Evolutionary conservation across 2,888 invertebrate species (phyloP), one percentile per base, ranked within the genome.

Genomic region (Mimumesa dahlbomi): DNA sequence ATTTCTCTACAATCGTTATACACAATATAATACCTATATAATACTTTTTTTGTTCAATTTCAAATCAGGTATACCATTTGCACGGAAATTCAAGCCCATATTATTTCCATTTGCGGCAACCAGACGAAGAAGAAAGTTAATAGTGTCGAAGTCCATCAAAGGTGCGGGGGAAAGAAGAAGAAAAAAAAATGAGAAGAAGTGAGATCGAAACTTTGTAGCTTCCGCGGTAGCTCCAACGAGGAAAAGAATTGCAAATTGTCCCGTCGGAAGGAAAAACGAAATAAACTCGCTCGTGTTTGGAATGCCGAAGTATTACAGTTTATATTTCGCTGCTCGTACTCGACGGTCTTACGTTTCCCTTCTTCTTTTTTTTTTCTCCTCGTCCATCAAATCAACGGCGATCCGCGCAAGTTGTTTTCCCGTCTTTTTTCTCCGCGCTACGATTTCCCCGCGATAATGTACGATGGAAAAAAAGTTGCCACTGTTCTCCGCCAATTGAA

Each of bases 331-430:
- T 36, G n/a, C 6, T 14, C 36, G 21, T 31, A 29, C 29, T 21
- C 2, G 21, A 19, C 56, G 11, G 22, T 57, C 38, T 42, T 56
- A 59, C 59, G 62, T 69, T 75, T 64, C 63, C 66, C 53, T 66
- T 66, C 66, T 58, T 50, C 42, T 43, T 46, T 57, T 66, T 66
- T 65, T 58, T 50, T 38, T 43, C 40, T 34, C 40, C 68, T 63
- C 68, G 75, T 75, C 66, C 75, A 72, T 77, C 75, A 73, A 77
- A 77, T 77, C 76, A 75, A 49, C 50, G 61, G 54, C 70, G 11
- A n/a, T n/a, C n/a, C n/a, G n/a, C n/a, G n/a, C n/a, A n/a, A n/a
- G n/a, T 29, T 16, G 14, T 3, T 14, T 40, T 13, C 25, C 40
- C 46, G 40, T 34, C 49, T 36, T 16, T 18, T 13, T 43, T 36